Conservation (phyloP, 2,797 vertebrate species). For the Eidolon dupreanum region DNA sequence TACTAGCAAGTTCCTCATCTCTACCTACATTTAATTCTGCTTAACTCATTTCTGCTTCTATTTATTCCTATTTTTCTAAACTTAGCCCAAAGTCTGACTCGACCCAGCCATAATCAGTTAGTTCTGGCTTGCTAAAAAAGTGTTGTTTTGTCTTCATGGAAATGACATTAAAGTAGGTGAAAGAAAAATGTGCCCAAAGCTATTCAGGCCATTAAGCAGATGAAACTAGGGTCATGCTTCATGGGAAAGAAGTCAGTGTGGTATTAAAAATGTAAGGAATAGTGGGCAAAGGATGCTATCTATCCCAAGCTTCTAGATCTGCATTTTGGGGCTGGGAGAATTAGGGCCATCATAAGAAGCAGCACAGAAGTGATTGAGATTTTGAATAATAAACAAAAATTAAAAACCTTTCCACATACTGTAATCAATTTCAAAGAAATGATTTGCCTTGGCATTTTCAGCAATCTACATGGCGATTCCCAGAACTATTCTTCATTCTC, state of each 20-base stretch:
- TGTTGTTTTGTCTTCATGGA: neutral
- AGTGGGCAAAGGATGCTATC: neutral
- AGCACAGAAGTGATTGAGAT: neutral
- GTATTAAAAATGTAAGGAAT: neutral
- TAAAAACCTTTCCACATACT: neutral
- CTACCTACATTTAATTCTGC: conserved; percentile 1
- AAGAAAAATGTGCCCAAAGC: conserved; percentile 29
- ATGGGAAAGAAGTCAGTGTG: neutral
- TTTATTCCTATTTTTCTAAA: conserved; percentile 74
- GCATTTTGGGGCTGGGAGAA: neutral
- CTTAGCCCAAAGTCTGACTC: conserved; percentile 53
- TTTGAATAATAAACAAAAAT: neutral
- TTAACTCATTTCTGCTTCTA: conserved; percentile 53
- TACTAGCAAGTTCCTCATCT: neutral
- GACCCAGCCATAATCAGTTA: conserved; percentile 42
- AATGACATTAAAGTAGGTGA: conserved; percentile 27
- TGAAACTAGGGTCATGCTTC: neutral
- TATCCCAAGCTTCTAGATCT: neutral
- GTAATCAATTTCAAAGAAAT: neutral
- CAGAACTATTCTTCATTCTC: neutral
- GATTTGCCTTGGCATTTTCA: neutral
- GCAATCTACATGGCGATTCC: neutral
- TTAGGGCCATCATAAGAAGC: neutral
- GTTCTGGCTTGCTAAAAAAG: conserved; percentile 46
- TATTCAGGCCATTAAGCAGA: neutral